A percentile compares a stretch with the other conserved stretches of the same genome.
phyloP scores from a whole-genome alignment of 2,888 invertebrate genomes.

The Iselma pallidipennis region DNA sequence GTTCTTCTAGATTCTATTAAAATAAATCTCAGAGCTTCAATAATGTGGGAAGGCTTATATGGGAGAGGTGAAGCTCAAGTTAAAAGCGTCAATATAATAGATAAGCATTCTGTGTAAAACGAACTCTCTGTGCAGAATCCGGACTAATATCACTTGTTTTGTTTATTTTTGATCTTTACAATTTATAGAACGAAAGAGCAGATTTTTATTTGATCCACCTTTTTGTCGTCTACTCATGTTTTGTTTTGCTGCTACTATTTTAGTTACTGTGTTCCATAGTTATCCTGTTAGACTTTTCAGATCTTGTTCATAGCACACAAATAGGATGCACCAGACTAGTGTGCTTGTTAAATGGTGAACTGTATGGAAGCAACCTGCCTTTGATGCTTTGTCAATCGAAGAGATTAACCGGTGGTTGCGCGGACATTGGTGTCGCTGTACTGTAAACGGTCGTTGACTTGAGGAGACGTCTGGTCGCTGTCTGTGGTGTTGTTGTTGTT shows the following conservation, averaged over 20 bases:
- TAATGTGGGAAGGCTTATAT: not conserved
- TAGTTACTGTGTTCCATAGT: too few relatives aligned
- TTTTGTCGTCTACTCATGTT: too few relatives aligned
- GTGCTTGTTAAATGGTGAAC: constrained; percentile 2
- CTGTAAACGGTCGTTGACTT: constrained; percentile 28
- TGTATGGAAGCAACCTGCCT: constrained; percentile 21
- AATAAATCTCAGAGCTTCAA: not conserved
- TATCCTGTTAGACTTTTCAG: not conserved
- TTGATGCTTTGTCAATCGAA: constrained; percentile 28
- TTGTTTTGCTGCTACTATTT: too few relatives aligned
- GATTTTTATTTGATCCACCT: constrained; percentile 2
- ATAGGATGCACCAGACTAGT: constrained; percentile 3
- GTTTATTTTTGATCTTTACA: not conserved
- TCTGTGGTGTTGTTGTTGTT: constrained; percentile 18
- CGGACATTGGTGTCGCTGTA: constrained; percentile 27
- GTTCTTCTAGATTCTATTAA: not conserved
- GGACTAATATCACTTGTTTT: too few relatives aligned
- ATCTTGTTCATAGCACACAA: not conserved
- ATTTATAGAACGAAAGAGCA: not conserved
- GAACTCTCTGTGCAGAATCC: not conserved
- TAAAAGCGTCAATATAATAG: not conserved
- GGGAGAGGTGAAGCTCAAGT: not conserved
- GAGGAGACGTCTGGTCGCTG: constrained; percentile 26
- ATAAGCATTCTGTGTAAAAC: not conserved
- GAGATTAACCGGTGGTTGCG: constrained; percentile 27